Percentiles rank a stretch among this genome's conserved stretches.
phyloP scores from a whole-genome alignment of 2,113 vertebrate genomes.

The Taurulus bubalis region DNA sequence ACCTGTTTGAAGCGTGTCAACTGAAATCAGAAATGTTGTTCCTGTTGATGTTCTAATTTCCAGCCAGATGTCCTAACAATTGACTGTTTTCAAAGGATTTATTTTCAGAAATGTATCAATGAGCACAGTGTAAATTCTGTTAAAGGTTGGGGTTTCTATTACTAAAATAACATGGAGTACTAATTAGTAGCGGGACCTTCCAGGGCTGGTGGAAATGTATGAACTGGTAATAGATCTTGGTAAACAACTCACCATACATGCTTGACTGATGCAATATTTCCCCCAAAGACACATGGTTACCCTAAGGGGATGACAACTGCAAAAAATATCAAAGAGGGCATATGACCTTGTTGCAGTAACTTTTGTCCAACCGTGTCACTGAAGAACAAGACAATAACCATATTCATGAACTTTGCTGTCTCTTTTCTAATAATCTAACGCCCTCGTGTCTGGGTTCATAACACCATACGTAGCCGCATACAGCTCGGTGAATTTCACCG shows the following conservation, averaged over 20 bases:
- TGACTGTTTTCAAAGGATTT: background rate
- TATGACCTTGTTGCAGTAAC: slow-evolving; percentile 54
- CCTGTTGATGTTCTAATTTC: background rate
- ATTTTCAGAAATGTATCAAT: background rate
- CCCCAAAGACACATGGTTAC: slow-evolving; percentile 35
- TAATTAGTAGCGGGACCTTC: background rate
- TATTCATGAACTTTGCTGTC: slow-evolving; percentile 35
- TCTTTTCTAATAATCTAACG: no score
- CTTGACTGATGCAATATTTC: slow-evolving; percentile 55
- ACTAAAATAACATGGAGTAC: background rate
- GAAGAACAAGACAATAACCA: slow-evolving; percentile 27
- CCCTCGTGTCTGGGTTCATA: no score
- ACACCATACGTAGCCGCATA: no score
- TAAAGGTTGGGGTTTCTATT: background rate
- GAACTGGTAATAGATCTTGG: background rate
- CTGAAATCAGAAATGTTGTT: background rate
- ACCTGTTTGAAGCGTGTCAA: background rate
- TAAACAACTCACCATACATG: slow-evolving; percentile 16
- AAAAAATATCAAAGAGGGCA: slow-evolving; percentile 38
- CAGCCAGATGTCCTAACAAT: background rate
- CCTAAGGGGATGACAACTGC: slow-evolving; percentile 13
- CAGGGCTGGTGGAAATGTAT: background rate
- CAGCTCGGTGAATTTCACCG: no score
- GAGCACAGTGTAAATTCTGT: background rate
- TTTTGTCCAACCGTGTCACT: slow-evolving; percentile 9